Conservation (phyloP, 2,113 vertebrate genomes). For the Haliaeetus leucogaster region DNA sequence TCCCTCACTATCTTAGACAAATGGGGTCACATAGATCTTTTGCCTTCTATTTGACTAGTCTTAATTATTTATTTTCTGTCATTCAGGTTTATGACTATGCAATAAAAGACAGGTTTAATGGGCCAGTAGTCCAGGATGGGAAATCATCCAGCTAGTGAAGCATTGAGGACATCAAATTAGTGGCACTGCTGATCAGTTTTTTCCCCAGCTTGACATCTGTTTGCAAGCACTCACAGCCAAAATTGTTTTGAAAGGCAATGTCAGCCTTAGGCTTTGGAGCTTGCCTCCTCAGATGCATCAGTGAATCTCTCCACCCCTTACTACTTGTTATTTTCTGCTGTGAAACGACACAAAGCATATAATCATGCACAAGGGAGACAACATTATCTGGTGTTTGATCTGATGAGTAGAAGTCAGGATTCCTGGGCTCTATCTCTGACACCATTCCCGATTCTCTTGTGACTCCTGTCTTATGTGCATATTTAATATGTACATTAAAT, state of each 20-base stretch:
- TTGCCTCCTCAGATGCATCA: neutral
- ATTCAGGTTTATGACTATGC: slow-evolving; percentile 51
- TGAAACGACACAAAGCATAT: neutral
- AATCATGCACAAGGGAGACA: neutral
- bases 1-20: neutral
- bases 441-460: neutral
- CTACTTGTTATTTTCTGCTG: slow-evolving; percentile 2
- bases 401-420: neutral
- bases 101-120: slow-evolving; percentile 59
- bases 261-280: slow-evolving; percentile 14
- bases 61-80: slow-evolving; percentile 65
- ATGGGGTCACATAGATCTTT: neutral
- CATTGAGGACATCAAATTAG: slow-evolving; percentile 37
- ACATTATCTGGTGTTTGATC: neutral
- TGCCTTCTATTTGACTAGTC: slow-evolving; percentile 35
- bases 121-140: slow-evolving; percentile 21
- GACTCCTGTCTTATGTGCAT: neutral
- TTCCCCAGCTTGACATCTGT: slow-evolving; percentile 20
- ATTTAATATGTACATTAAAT: neutral
- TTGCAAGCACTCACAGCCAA: neutral
- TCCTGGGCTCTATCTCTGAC: neutral
- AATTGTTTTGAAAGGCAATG: slow-evolving; percentile 21
- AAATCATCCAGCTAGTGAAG: slow-evolving; percentile 47
- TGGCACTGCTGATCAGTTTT: neutral
- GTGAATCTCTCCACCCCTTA: neutral